phyloP scores from a whole-genome alignment of 1,140 invertebrate species.

The Eueides isabella region DNA sequence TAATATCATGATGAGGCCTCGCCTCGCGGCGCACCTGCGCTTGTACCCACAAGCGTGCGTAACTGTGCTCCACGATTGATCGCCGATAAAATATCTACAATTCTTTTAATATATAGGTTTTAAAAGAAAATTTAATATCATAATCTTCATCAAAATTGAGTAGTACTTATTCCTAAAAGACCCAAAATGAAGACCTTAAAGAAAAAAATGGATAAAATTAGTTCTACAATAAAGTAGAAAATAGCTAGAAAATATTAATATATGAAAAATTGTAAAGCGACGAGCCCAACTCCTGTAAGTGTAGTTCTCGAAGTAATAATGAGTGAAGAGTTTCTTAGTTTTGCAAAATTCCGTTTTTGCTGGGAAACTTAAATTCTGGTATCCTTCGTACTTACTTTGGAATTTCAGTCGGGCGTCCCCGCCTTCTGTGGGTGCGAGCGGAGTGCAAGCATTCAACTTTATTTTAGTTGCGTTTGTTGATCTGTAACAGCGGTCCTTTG shows the following conservation, averaged over 20 bases:
- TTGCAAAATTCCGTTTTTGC: constrained; percentile 7
- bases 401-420: background rate
- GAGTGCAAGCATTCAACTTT: too few relatives aligned
- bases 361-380: constrained; percentile 1
- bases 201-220: background rate
- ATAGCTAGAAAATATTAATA: background rate
- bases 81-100: background rate
- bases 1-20: too few relatives aligned
- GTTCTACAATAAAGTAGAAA: background rate
- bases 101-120: too few relatives aligned
- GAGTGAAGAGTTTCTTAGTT: constrained; percentile 6
- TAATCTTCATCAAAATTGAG: too few relatives aligned
- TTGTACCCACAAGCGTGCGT: too few relatives aligned
- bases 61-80: too few relatives aligned
- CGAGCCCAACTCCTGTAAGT: background rate
- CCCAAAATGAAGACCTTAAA: background rate
- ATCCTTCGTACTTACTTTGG: constrained; percentile 1
- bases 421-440: too few relatives aligned
- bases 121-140: background rate
- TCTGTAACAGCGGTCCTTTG: too few relatives aligned
- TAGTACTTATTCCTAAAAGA: too few relatives aligned
- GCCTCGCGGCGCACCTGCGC: too few relatives aligned
- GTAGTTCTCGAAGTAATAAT: constrained; percentile 10
- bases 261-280: constrained; percentile 8
- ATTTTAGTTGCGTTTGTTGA: too few relatives aligned